Evolutionary conservation across 35 echinoderm and acorn worm species (phyloP).

Genomic region (Anneissia japonica): DNA sequence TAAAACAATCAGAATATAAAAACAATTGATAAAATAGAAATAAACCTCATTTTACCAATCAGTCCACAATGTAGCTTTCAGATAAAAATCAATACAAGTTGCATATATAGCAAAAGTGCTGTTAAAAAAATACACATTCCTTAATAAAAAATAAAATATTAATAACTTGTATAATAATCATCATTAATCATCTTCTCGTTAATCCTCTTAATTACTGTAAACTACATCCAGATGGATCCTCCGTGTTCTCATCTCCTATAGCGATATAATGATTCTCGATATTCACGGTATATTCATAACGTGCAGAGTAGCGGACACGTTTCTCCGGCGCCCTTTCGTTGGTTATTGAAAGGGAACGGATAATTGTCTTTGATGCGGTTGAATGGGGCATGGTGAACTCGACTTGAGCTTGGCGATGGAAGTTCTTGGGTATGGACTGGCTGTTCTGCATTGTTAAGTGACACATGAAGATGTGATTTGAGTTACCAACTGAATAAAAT

Average conservation of each 20-base stretch:
- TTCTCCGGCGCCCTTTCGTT: slow-evolving; percentile 70
- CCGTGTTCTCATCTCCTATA: neutral
- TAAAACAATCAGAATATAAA: no score
- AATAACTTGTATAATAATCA: no score
- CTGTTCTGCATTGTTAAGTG: slow-evolving; percentile 45
- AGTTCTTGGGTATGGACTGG: slow-evolving; percentile 29
- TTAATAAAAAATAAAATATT: no score
- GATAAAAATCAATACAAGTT: no score
- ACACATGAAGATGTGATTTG: slow-evolving; percentile 79
- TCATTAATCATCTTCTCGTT: no score
- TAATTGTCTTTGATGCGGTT: slow-evolving; percentile 73
- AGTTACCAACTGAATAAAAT: slow-evolving; percentile 39
- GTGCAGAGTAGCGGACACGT: slow-evolving; percentile 56
- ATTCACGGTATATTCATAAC: slow-evolving; percentile 78
- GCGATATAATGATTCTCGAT: slow-evolving; percentile 59
- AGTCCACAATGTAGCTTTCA: no score
- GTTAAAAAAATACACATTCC: no score
- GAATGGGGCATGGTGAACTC: slow-evolving; percentile 84
- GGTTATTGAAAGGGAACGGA: slow-evolving; percentile 73
- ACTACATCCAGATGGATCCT: neutral
- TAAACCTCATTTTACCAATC: no score
- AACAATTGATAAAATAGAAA: no score
- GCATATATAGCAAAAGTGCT: no score
- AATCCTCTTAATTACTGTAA: neutral
- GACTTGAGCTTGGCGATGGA: slow-evolving; percentile 41